Evolutionary conservation across 2,888 invertebrate genomes (phyloP).

Genomic region (Fissipunctia ypsillon): DNA sequence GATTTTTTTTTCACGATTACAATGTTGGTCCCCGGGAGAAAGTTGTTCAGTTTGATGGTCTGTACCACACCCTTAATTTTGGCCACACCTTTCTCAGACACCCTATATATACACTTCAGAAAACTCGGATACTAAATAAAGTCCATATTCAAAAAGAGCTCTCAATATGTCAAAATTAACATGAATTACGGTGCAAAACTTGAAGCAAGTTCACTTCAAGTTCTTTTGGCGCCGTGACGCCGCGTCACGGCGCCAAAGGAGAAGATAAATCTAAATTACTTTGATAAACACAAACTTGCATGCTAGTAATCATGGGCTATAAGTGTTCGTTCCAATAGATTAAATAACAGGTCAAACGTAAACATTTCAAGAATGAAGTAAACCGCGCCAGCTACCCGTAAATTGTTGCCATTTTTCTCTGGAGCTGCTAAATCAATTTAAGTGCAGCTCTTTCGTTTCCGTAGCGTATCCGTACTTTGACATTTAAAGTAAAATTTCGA

Average conservation of each 20-base stretch:
- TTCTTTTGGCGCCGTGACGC: too few species aligned
- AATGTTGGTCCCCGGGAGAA: too few species aligned
- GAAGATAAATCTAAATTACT: neutral
- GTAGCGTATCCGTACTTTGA: neutral
- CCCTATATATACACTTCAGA: too few species aligned
- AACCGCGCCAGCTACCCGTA: constrained; percentile 24
- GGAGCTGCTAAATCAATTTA: constrained; percentile 46
- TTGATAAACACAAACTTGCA: neutral
- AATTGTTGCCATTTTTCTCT: constrained; percentile 35
- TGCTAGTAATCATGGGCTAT: constrained; percentile 21
- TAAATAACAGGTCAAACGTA: constrained; percentile 29
- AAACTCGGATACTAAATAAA: neutral
- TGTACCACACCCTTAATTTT: too few species aligned
- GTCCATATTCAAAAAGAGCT: neutral
- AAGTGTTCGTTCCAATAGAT: constrained; percentile 24
- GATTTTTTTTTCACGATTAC: too few species aligned
- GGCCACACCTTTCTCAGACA: too few species aligned
- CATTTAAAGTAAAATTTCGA: neutral
- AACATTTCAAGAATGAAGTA: constrained; percentile 19
- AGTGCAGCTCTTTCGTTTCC: constrained; percentile 15
- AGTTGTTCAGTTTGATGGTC: too few species aligned
- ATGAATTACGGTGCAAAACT: neutral
- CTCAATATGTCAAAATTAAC: constrained; percentile 18
- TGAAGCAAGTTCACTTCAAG: neutral
- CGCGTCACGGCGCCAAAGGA: neutral